phyloP scores from a whole-genome alignment of 2,113 vertebrate genomes.

The Protomyctophum bolini region DNA sequence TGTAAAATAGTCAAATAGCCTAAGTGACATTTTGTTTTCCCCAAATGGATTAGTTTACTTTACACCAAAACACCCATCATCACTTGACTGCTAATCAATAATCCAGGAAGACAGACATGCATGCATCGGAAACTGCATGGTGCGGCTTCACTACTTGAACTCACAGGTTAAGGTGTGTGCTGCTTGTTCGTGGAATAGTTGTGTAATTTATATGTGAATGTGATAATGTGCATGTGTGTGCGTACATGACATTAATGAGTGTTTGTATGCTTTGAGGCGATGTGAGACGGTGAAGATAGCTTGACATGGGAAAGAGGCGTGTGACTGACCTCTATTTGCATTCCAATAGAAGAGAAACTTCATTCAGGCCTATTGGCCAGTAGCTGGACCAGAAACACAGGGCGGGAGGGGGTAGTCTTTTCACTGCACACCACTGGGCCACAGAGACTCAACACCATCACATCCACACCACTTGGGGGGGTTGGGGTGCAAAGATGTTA shows the following conservation, averaged over 20 bases:
- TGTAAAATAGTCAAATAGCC: background rate
- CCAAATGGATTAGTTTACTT: too few relatives aligned
- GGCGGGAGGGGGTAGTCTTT: slow-evolving; percentile 7
- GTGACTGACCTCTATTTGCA: slow-evolving; percentile 45
- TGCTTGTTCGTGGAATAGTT: background rate
- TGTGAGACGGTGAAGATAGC: slow-evolving; percentile 26
- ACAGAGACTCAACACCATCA: too few relatives aligned
- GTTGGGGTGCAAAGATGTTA: slow-evolving; percentile 33
- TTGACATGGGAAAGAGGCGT: slow-evolving; percentile 47
- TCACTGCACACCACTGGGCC: slow-evolving; percentile 47
- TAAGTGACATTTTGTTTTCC: too few relatives aligned
- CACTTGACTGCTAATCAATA: too few relatives aligned
- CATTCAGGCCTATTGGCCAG: slow-evolving; percentile 31
- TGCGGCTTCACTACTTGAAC: background rate
- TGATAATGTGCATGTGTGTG: slow-evolving; percentile 9
- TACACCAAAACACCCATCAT: too few relatives aligned
- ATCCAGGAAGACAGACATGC: too few relatives aligned
- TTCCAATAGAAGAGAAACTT: slow-evolving; percentile 46
- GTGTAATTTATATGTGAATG: slow-evolving; percentile 10
- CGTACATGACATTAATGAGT: slow-evolving; percentile 2
- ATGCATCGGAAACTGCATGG: too few relatives aligned
- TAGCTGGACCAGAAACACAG: slow-evolving; percentile 23
- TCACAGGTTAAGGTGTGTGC: background rate
- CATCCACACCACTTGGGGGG: slow-evolving; percentile 25
- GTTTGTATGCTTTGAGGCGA: slow-evolving; percentile 21